These are phyloP conservation scores for Alloscopus bannaensis DNA, from an alignment of 2,888 invertebrate genomes.

Conservation along the genomic window DNA sequence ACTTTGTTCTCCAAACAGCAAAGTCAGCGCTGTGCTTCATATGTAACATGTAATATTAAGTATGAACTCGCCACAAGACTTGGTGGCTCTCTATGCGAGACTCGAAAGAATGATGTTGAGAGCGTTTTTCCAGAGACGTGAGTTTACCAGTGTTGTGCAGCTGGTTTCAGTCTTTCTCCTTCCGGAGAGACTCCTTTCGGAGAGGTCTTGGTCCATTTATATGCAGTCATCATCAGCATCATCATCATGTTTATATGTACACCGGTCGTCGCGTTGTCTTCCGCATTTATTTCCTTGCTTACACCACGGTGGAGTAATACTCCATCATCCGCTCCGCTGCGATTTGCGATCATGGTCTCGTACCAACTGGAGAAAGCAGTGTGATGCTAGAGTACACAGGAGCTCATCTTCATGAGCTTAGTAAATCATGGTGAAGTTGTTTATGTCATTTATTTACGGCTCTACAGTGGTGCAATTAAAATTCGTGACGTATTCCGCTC, in stretches of 20 bases:
- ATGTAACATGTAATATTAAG: slow-evolving; percentile 46
- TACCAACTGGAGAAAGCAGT: no score
- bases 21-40: slow-evolving; percentile 46
- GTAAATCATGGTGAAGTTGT: slow-evolving; percentile 57
- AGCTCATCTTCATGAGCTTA: slow-evolving; percentile 27
- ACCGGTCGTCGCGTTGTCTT: no score
- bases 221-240: no score
- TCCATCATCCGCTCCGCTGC: background rate
- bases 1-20: slow-evolving; percentile 50
- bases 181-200: no score
- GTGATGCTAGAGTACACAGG: no score
- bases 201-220: no score
- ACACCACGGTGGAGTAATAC: no score
- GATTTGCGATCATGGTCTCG: slow-evolving; percentile 14
- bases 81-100: no score
- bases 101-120: slow-evolving; percentile 6
- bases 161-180: slow-evolving; percentile 53
- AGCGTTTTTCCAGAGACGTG: background rate
- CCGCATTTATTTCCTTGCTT: no score
- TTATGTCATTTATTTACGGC: slow-evolving; percentile 57
- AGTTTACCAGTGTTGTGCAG: no score
- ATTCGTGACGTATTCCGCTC: slow-evolving; percentile 15
- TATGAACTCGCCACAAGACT: slow-evolving; percentile 34
- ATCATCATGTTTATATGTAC: no score
- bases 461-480: slow-evolving; percentile 55